Conservation (phyloP, 2,797 vertebrate species). For the Centroberyx gerrardi region DNA sequence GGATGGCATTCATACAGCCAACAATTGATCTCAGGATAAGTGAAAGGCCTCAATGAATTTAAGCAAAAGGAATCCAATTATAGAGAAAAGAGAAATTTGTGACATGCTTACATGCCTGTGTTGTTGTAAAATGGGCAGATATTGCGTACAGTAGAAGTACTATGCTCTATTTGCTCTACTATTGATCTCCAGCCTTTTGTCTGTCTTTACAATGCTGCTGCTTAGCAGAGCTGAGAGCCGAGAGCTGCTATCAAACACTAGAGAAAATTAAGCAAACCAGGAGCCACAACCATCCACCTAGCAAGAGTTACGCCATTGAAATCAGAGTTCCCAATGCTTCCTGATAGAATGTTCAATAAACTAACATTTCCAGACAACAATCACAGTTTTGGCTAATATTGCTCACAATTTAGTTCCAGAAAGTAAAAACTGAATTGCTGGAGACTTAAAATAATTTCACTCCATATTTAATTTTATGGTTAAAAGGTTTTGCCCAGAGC, state of each 20-base stretch:
- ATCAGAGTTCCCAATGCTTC: slow-evolving; percentile 25
- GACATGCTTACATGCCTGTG: too few relatives aligned
- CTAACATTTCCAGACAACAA: neutral
- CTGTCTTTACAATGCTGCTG: slow-evolving; percentile 1
- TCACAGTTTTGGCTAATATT: neutral
- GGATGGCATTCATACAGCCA: too few relatives aligned
- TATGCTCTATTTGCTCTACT: neutral
- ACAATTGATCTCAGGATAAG: too few relatives aligned
- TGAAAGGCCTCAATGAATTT: too few relatives aligned
- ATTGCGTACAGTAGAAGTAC: neutral
- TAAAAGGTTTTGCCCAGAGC: neutral
- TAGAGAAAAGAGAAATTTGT: too few relatives aligned
- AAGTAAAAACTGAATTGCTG: neutral
- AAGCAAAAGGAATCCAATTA: too few relatives aligned
- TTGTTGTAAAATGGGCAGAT: neutral
- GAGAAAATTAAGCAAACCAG: slow-evolving; percentile 11
- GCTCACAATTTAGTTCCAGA: neutral
- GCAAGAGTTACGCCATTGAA: slow-evolving; percentile 31
- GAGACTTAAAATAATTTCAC: neutral
- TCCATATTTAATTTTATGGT: neutral
- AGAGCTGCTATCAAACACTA: slow-evolving; percentile 23
- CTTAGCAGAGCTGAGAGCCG: slow-evolving; percentile 11
- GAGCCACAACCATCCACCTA: slow-evolving; percentile 5
- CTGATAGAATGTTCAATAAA: neutral
- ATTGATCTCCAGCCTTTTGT: slow-evolving; percentile 11